phyloP scores from a whole-genome alignment of 1,140 invertebrate genomes.

The Colletes latitarsis region DNA sequence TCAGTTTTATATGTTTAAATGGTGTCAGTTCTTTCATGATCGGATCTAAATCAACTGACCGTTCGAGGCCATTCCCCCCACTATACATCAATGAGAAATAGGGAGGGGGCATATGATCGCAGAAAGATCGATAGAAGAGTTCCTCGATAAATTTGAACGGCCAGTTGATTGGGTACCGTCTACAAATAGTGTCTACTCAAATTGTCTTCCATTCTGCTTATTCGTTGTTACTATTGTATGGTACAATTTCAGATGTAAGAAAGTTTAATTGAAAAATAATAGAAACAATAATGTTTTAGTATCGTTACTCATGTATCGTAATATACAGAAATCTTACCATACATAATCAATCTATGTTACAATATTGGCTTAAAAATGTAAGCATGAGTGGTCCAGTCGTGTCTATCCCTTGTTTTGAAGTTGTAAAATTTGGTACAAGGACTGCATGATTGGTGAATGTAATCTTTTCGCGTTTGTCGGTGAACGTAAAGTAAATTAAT shows the following conservation, averaged over 20 bases:
- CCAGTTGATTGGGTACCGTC: neutral
- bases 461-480: neutral
- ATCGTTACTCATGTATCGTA: no score
- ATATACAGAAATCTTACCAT: neutral
- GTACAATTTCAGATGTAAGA: neutral
- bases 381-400: neutral
- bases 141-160: neutral
- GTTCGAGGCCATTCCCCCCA: no score
- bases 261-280: neutral
- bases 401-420: neutral
- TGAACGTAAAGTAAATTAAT: neutral
- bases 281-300: neutral
- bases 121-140: neutral
- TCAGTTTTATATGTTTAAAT: slow-evolving; percentile 53
- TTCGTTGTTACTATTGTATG: slow-evolving; percentile 8
- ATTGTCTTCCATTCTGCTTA: slow-evolving; percentile 18
- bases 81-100: no score
- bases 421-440: neutral
- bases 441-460: slow-evolving; percentile 41
- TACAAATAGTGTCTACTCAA: slow-evolving; percentile 14
- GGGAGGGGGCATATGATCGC: no score
- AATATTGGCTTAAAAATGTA: neutral
- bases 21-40: slow-evolving; percentile 17
- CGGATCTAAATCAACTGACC: no score
- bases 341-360: neutral